phyloP scores from a whole-genome alignment of 2,888 invertebrate genomes.

The Phortica magna region DNA sequence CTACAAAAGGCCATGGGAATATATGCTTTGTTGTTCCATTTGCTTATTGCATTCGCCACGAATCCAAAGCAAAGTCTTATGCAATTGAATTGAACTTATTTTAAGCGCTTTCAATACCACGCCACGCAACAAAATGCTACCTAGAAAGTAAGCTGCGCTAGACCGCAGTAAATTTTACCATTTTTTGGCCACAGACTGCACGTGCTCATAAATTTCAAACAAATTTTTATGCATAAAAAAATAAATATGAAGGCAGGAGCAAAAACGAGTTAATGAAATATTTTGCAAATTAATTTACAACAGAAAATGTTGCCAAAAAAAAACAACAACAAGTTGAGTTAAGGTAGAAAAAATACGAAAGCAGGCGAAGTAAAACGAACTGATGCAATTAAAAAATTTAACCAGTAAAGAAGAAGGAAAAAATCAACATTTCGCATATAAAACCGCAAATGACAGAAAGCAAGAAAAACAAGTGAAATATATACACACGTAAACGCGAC shows the following conservation, averaged over 20 bases:
- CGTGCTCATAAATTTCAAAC: neutral
- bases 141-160: too few relatives aligned
- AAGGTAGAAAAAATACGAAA: neutral
- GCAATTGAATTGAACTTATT: too few relatives aligned
- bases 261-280: conserved; percentile 36
- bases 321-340: neutral
- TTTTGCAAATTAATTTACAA: conserved; percentile 35
- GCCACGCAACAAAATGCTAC: too few relatives aligned
- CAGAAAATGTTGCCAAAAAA: conserved; percentile 21
- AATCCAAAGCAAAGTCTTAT: too few relatives aligned
- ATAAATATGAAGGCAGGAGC: neutral
- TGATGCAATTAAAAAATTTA: conserved; percentile 27
- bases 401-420: neutral
- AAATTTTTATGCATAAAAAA: too few relatives aligned
- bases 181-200: conserved; percentile 2
- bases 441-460: conserved; percentile 12
- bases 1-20: too few relatives aligned
- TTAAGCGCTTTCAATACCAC: too few relatives aligned
- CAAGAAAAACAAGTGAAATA: neutral
- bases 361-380: neutral
- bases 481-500: neutral
- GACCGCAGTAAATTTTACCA: too few relatives aligned
- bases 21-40: too few relatives aligned
- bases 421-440: neutral
- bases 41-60: too few relatives aligned